Evolutionary conservation across 2,113 vertebrate genomes (phyloP), one percentile per base, ranked within the genome.

Genomic region (Platysternon megacephalum): DNA sequence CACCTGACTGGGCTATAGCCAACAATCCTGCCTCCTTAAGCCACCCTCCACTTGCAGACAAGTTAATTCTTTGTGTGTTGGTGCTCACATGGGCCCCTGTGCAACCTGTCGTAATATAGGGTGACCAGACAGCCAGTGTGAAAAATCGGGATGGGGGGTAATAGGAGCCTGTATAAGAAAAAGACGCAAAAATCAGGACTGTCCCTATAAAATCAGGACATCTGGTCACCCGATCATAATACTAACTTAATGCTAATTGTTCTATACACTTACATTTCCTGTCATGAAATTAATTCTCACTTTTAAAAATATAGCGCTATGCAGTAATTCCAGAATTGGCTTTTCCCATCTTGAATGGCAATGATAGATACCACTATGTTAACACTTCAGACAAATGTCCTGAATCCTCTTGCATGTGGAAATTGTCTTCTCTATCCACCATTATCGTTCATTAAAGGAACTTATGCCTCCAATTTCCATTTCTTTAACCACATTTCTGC

Each of bases 311-410:
- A 76, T 58, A 89, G 35, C 5, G 82, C 35, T 74, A 56, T 65
- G 11, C 52, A 21, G 88, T 81, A 86, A 91, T 74, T 90, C 51
- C 19, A 86, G 74, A 92, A 87, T 58, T 51, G 19, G 93, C 48
- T 11, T 84, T 92, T 92, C 90, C 90, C 78, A 91, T 21, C 81
- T 91, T 90, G 68, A 91, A 74, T 93, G 39, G 32, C 61, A 68
- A 35, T 22, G 65, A 39, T 22, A 94, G 24, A 89, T 16, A 87
- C 53, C 55, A 19, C 16, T 72, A 39, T 82, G 28, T 79, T 86
- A 95, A 48, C 17, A 55, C 78, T 79, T 89, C 19, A 89, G 93
- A 79, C 49, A 2, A 21, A 29, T 65, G 68, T 89, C 80, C 58
- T 42, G 51, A 79, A 87, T 79, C 29, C 9, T 84, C 90, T 84